These are phyloP conservation scores for Chaunax sp. DNA, from an alignment of 2,797 vertebrate species.

Conservation along the genomic window DNA sequence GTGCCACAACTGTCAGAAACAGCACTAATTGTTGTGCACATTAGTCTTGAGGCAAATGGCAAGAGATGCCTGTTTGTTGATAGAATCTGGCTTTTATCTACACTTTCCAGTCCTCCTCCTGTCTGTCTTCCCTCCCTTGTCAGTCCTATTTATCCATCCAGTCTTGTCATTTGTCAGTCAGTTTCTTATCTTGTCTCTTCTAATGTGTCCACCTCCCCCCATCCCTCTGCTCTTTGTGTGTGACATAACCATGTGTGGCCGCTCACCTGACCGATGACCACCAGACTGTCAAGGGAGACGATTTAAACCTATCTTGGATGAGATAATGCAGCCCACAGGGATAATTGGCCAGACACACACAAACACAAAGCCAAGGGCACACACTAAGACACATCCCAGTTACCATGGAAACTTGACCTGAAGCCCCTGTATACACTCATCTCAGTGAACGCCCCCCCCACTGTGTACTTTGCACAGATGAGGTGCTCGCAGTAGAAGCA, in stretches of 20 bases:
- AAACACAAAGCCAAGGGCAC: conserved; percentile 31
- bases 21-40: conserved; percentile 25
- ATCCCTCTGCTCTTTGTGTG: conserved; percentile 17
- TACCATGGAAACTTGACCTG: conserved; percentile 72
- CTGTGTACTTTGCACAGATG: conserved; percentile 63
- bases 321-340: conserved; percentile 63
- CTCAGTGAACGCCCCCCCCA: conserved; percentile 37
- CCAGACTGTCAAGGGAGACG: conserved; percentile 58
- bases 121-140: conserved; percentile 20
- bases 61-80: conserved; percentile 66
- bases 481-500: conserved; percentile 36
- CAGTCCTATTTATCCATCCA: conserved; percentile 23
- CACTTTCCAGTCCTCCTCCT: conserved; percentile 40
- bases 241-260: conserved; percentile 48
- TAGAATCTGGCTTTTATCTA: conserved; percentile 68
- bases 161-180: conserved; percentile 31
- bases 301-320: conserved; percentile 55
- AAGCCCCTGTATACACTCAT: conserved; percentile 48
- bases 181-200: conserved; percentile 51
- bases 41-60: conserved; percentile 32
- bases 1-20: conserved; percentile 15
- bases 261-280: conserved; percentile 62
- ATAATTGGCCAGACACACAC: conserved; percentile 55
- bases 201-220: conserved; percentile 13
- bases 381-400: conserved; percentile 55